phyloP scores from a whole-genome alignment of 2,888 invertebrate genomes.

The Lumbricus terrestris region DNA sequence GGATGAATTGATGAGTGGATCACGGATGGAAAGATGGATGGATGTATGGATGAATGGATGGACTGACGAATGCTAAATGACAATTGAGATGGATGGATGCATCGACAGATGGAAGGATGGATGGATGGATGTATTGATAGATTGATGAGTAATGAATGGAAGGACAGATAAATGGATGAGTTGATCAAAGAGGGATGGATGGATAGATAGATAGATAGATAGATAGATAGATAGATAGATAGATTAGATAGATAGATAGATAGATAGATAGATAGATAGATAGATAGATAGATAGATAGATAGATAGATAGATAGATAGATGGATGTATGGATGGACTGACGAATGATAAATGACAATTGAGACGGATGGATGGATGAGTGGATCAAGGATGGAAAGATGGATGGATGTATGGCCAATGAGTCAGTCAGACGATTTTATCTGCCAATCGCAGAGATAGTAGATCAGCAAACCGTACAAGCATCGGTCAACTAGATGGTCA shows the following conservation, averaged over 20 bases:
- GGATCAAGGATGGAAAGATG: neutral
- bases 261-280: no score
- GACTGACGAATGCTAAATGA: no score
- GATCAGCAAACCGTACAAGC: neutral
- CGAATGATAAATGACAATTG: neutral
- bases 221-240: no score
- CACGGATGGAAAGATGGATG: neutral
- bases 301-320: neutral
- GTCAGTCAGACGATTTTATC: neutral
- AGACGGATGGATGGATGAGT: neutral
- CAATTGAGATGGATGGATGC: no score
- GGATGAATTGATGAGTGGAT: neutral
- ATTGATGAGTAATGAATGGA: no score
- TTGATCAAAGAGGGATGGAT: no score
- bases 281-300: neutral
- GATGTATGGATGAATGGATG: no score
- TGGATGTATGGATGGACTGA: neutral
- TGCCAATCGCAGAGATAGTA: neutral
- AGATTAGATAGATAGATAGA: no score
- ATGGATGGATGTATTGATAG: no score
- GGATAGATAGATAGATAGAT: neutral
- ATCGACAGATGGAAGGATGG: neutral
- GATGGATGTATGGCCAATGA: neutral
- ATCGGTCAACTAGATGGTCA: neutral
- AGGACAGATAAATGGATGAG: no score